Base-by-base conservation (phyloP, 2,888 invertebrate genomes). In the Troides helena region DNA sequence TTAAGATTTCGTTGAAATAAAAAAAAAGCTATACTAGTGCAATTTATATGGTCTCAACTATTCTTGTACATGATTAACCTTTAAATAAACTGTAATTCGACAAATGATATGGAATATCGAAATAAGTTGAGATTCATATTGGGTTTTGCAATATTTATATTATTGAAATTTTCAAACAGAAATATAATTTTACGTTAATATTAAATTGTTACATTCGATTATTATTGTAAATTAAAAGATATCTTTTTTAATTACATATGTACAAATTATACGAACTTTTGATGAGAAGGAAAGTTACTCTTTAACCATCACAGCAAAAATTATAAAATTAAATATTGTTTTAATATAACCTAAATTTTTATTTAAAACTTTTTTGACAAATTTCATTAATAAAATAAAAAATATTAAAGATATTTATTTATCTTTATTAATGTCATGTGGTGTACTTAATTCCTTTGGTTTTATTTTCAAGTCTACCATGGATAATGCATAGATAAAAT, bases 221-320 rank as follows among this genome's bases (percentile, higher is more conserved):
- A 77, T 79, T 69, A 80, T 78, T 78, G 79, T 79, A 84, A 83
- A 82, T 76, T 74, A 84, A 85, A 82, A 84, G 77, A 77, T n/a
- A n/a, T 81, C 82, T 84, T 87, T 81, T 83, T 84, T 87, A 88
- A 87, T 90, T 89, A 89, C 87, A 91, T 90, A 90, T 91, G 88
- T 91, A 92, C 90, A 92, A 81, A 84, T 83, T 85, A 85, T 83
- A 84, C 83, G 85, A 86, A 85, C 81, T 77, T 77, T 85, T 87
- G 88, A 87, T 78, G 81, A 80, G 81, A 87, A 89, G 89, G 89
- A 85, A 85, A 75, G 74, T 69, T 79, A 74, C 74, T 76, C 60
- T 85, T 84, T 81, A 81, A 86, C 86, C 87, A 90, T 86, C 87
- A 89, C 88, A 83, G 78, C 50, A 60, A 57, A n/a, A 17, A 46